Evolutionary conservation across 2,113 vertebrate genomes (phyloP), one percentile per base, ranked within the genome.

Genomic region (Lota lota): DNA sequence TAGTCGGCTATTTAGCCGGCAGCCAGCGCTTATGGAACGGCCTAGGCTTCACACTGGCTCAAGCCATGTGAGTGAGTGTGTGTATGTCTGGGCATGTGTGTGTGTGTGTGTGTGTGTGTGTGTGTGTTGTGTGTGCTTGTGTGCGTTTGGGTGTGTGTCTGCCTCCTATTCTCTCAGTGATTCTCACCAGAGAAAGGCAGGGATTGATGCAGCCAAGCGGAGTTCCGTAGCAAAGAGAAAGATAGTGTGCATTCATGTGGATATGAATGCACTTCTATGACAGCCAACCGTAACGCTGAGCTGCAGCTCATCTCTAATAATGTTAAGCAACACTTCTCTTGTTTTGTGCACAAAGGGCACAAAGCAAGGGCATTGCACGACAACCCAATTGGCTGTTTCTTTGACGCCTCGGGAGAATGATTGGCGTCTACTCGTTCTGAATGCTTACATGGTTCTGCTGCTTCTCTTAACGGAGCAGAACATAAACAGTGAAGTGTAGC

Each of bases 401-500:
- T 50, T 5, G 40, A 5, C 40, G 40, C 12, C 40, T 50, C 40
- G 5, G 40, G 40, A n/a, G 17, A 1, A 6, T 19, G 20, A 10
- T 4, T 10, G 18, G 17, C 20, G 5, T n/a, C n/a, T n/a, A 57
- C 1, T n/a, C 16, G 16, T 2, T 1, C 18, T 17, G 16, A 19
- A 57, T 56, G n/a, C 53, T 18, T 57, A 17, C 16, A 18, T 57
- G 17, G 56, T 57, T 57, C 33, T 63, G 33, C 67, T 66, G 74
- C 70, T 70, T 61, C 70, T 79, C 67, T 14, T 76, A 78, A 76
- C 69, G 22, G 12, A 14, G 33, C 60, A 60, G 66, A 74, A 68
- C 60, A 64, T 66, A 61, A 69, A 68, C 28, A 7, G 28, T 18
- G n/a, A n/a, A n/a, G 1, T 69, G 64, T 65, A 73, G 68, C 64